These are phyloP conservation scores for Lepilemur ruficaudatus DNA, from an alignment of 2,797 vertebrate genomes.

Conservation along the genomic window DNA sequence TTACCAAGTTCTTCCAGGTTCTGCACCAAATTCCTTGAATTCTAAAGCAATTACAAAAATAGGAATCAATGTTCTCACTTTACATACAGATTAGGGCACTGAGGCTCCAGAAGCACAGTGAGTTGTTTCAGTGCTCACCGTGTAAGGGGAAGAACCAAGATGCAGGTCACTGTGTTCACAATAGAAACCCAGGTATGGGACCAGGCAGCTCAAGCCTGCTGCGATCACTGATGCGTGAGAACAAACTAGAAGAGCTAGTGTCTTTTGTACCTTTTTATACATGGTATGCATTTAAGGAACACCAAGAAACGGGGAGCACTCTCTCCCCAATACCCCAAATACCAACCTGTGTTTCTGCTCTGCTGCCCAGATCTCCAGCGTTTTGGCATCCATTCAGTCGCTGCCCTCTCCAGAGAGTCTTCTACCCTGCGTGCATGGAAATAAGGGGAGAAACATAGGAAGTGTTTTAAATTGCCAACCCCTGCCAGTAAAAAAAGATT, in stretches of 20 bases:
- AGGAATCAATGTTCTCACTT: background rate
- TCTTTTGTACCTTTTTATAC: background rate
- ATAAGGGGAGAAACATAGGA: background rate
- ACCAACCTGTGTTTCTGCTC: background rate
- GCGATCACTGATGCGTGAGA: fast-evolving
- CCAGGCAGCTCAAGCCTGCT: background rate
- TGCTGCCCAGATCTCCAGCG: background rate
- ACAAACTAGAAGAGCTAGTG: background rate
- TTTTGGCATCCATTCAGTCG: background rate
- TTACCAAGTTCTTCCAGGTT: slow-evolving; percentile 29
- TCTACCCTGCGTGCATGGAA: background rate
- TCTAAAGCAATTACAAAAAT: background rate
- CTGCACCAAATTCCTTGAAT: slow-evolving; percentile 17
- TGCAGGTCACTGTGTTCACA: fast-evolving
- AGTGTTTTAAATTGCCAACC: background rate
- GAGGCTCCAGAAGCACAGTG: background rate
- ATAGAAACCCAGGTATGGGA: fast-evolving
- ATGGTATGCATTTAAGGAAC: background rate
- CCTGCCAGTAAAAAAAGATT: background rate
- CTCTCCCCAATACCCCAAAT: background rate
- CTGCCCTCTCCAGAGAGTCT: background rate
- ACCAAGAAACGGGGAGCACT: background rate
- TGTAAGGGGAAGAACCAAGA: background rate
- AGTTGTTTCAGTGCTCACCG: background rate
- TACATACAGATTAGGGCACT: background rate